A percentile compares a stretch with the other conserved stretches of the same genome.
Evolutionary conservation across 2,888 invertebrate genomes (phyloP).

Genomic region (Carterocephalus palaemon): DNA sequence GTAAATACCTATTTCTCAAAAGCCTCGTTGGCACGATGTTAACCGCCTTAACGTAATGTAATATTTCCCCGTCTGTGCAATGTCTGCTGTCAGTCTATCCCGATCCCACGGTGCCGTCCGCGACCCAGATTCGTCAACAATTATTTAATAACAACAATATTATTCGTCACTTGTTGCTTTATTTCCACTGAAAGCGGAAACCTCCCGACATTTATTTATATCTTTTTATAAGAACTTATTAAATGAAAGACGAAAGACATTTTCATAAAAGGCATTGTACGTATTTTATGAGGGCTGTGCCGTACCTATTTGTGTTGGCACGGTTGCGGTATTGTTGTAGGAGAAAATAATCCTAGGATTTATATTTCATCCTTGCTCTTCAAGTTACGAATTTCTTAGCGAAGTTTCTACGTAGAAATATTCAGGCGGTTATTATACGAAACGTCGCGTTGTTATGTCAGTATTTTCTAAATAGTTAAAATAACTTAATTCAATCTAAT

Average conservation of each 20-base stretch:
- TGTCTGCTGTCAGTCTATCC: not conserved
- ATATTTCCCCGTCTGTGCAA: not conserved
- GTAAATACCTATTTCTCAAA: too few relatives aligned
- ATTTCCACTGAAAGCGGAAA: slow-evolving; percentile 7
- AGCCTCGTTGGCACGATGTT: too few relatives aligned
- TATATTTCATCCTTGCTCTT: not conserved
- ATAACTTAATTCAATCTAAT: too few relatives aligned
- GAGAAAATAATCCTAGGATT: slow-evolving; percentile 5
- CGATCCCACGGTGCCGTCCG: too few relatives aligned
- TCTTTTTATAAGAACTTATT: slow-evolving; percentile 16
- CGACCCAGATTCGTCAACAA: slow-evolving; percentile 4
- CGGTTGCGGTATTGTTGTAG: slow-evolving; percentile 6
- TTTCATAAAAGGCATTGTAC: slow-evolving; percentile 20
- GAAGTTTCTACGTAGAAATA: slow-evolving; percentile 1
- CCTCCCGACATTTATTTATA: not conserved
- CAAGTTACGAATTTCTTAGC: slow-evolving; percentile 2
- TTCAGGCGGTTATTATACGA: not conserved
- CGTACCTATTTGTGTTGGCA: slow-evolving; percentile 13
- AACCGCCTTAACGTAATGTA: too few relatives aligned
- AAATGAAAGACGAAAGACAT: slow-evolving; percentile 19
- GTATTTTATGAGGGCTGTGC: slow-evolving; percentile 4
- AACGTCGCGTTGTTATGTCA: slow-evolving; percentile 2
- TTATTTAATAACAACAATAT: slow-evolving; percentile 5
- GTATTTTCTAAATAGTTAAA: not conserved
- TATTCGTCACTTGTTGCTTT: slow-evolving; percentile 10